Evolutionary conservation across 2,888 invertebrate species (phyloP), one percentile per base, ranked within the genome.

Genomic region (Buathra laborator): DNA sequence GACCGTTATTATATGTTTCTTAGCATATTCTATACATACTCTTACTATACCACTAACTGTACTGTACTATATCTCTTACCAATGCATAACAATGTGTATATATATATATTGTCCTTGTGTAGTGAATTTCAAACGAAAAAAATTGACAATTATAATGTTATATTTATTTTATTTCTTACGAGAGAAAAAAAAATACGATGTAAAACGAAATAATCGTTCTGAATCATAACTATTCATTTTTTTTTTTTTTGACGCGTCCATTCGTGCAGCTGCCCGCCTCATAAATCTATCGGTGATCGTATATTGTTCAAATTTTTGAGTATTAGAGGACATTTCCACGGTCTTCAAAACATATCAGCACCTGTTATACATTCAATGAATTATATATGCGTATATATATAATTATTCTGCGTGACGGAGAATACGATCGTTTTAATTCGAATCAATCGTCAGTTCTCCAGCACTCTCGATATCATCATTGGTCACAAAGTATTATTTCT

Each of bases 1-100:
- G 88, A 90, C 86, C 88, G 87, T 90, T 89, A 89, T 86, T 62
- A 89, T 88, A 90, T 88, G 90, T 92, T 92, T 92, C 62, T 89
- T 92, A 92, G 91, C 88, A 89, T 92, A 92, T 90, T 91, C 91
- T 92, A 90, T 91, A 89, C 89, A 88, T 90, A 91, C 89, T 91
- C 88, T 62, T 89, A 90, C 90, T 91, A 91, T 90, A 88, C 59
- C 78, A 86, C 88, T 92, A 89, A 91, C 90, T 91, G 90, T 92
- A 92, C 89, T 91, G 90, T 92, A 92, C 89, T 92, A 91, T 89
- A 89, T 92, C 91, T 91, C 90, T 92, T 91, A 92, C 89, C 89
- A 90, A 91, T 91, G 89, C 92, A 91, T 92, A 92, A 92, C 89
- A 89, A 89, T 88, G 90, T 91, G 89, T 90, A 90, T 91, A 80